Percentiles rank a stretch among this genome's conserved stretches.
Conservation (phyloP, 2,888 invertebrate species). For the Drosophila fulvimacula region DNA sequence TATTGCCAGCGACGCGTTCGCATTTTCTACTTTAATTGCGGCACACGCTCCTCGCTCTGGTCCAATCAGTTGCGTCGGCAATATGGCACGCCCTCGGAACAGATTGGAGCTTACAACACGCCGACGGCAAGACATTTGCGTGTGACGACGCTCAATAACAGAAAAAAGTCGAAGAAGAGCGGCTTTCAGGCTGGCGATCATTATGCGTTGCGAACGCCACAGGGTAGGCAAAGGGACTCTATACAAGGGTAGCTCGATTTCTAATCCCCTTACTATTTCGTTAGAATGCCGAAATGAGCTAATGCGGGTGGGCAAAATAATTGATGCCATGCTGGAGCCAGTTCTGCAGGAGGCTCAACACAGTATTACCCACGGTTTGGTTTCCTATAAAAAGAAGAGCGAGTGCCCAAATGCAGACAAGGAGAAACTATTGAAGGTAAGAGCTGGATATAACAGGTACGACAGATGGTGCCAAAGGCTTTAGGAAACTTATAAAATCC, state of each 20-base stretch:
- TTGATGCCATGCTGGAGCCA: slow-evolving; percentile 83
- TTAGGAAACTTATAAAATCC: too few relatives aligned
- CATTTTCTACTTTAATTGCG: slow-evolving; percentile 79
- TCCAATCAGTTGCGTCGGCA: slow-evolving; percentile 76
- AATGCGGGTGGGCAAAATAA: slow-evolving; percentile 81
- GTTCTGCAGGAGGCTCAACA: slow-evolving; percentile 61
- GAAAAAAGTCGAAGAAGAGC: slow-evolving; percentile 38
- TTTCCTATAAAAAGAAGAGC: not conserved
- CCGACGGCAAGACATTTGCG: slow-evolving; percentile 73
- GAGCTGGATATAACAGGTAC: not conserved
- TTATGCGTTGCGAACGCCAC: slow-evolving; percentile 79
- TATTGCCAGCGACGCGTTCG: slow-evolving; percentile 81
- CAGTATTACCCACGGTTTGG: slow-evolving; percentile 39
- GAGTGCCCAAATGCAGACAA: slow-evolving; percentile 21
- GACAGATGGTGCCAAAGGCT: too few relatives aligned
- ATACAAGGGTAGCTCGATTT: not conserved
- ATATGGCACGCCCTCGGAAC: slow-evolving; percentile 79
- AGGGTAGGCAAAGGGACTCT: slow-evolving; percentile 64
- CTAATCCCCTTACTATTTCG: not conserved
- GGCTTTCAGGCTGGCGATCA: slow-evolving; percentile 82
- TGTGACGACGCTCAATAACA: slow-evolving; percentile 57
- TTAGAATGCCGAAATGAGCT: slow-evolving; percentile 82
- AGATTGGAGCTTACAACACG: slow-evolving; percentile 78
- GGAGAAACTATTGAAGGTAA: not conserved
- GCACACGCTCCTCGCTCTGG: slow-evolving; percentile 80